These are phyloP conservation scores for Sarotherodon lohbergeri DNA, from an alignment of 2,113 vertebrate genomes.

Conservation along the genomic window DNA sequence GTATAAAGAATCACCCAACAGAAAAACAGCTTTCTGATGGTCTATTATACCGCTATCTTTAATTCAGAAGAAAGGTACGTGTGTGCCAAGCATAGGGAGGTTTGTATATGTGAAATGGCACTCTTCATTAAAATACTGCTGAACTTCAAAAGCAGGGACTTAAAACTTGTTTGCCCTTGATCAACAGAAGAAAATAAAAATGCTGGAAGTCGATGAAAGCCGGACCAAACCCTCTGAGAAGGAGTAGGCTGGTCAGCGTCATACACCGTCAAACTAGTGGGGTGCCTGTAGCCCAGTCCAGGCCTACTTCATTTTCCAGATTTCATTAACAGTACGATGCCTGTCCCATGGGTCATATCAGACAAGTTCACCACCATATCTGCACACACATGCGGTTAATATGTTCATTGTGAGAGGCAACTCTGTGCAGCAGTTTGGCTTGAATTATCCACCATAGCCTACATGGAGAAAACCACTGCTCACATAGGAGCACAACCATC, in stretches of 20 bases:
- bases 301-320: slow-evolving; percentile 27
- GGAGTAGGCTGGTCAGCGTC: slow-evolving; percentile 2
- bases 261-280: not conserved
- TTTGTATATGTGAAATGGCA: not conserved
- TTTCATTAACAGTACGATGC: slow-evolving; percentile 11
- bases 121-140: slow-evolving; percentile 23
- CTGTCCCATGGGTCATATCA: slow-evolving; percentile 10
- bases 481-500: slow-evolving; percentile 1
- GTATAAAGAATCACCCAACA: not conserved
- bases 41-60: not conserved
- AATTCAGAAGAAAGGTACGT: not conserved
- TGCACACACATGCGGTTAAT: not conserved
- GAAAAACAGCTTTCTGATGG: not conserved
- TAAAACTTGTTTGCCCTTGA: not conserved
- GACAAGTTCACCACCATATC: slow-evolving; percentile 13
- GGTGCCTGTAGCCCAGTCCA: not conserved
- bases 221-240: not conserved
- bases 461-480: not conserved
- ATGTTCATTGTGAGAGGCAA: not conserved
- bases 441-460: slow-evolving; percentile 17
- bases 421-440: not conserved
- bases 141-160: slow-evolving; percentile 18
- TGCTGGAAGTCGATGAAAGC: slow-evolving; percentile 40
- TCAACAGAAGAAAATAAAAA: not conserved
- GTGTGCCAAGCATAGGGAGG: not conserved